A percentile compares a stretch with the other conserved stretches of the same genome.
Conservation (phyloP, 2,888 invertebrate species). For the Trachelus iudaicus region DNA sequence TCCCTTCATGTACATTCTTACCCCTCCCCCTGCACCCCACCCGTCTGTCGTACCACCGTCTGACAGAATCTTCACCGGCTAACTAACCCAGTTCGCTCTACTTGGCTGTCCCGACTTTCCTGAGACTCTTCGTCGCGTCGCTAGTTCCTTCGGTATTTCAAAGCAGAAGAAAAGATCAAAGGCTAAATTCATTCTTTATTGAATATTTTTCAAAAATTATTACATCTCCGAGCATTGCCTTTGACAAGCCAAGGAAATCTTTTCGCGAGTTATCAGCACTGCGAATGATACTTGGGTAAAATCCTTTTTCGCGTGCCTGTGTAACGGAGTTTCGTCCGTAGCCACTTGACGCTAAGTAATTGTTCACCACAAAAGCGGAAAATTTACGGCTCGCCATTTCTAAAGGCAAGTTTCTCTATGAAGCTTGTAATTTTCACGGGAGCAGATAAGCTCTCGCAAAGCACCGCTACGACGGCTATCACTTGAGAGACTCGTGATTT, state of each 20-base stretch:
- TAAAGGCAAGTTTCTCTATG: slow-evolving; percentile 36
- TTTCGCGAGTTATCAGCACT: neutral
- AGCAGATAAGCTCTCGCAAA: slow-evolving; percentile 42
- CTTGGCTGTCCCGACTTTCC: slow-evolving; percentile 2
- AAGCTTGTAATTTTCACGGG: slow-evolving; percentile 48
- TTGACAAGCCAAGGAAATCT: neutral
- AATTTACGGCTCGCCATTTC: slow-evolving; percentile 38
- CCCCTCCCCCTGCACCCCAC: no score
- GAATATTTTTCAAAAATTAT: neutral
- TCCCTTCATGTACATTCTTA: neutral
- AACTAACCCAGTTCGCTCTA: slow-evolving; percentile 2
- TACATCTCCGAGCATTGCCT: neutral
- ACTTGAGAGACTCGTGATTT: slow-evolving; percentile 32
- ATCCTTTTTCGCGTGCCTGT: neutral
- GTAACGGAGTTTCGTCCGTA: slow-evolving; percentile 16
- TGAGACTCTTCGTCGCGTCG: neutral
- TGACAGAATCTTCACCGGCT: slow-evolving; percentile 8
- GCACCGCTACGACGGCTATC: slow-evolving; percentile 22
- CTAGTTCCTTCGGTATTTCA: neutral
- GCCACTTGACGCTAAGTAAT: slow-evolving; percentile 17
- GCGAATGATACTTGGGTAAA: neutral
- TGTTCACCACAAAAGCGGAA: slow-evolving; percentile 32
- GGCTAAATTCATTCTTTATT: neutral
- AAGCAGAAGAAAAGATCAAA: neutral
- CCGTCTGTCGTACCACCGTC: neutral